Percentiles rank a stretch among this genome's conserved stretches.
phyloP scores from a whole-genome alignment of 2,888 invertebrate species.

The Limenitis camilla region DNA sequence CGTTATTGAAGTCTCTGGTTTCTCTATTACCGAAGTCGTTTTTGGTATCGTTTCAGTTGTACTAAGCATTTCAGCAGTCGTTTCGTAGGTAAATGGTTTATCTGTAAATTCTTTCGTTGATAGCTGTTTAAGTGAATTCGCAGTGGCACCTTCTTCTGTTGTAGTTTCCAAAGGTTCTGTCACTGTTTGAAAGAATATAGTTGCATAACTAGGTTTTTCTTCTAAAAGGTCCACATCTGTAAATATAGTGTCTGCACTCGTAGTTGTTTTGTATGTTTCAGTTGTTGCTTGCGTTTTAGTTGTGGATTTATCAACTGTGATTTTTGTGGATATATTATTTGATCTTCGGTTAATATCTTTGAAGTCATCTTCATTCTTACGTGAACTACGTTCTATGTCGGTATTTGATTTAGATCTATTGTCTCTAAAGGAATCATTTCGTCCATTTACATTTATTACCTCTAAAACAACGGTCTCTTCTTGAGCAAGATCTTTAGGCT shows the following conservation, averaged over 20 bases:
- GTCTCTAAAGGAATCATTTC: constrained; percentile 23
- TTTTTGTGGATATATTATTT: background rate
- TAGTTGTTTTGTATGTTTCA: background rate
- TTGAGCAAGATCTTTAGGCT: constrained; percentile 32
- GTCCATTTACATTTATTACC: constrained; percentile 33
- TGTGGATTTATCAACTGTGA: background rate
- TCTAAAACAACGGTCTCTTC: constrained; percentile 38
- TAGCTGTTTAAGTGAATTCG: background rate
- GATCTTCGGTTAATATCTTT: background rate
- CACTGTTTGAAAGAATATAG: background rate
- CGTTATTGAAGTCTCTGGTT: constrained; percentile 2
- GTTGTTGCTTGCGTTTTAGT: background rate
- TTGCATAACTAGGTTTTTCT: background rate
- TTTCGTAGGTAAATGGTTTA: too few relatives aligned
- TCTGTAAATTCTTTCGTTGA: background rate
- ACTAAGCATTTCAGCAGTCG: background rate
- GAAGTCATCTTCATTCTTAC: background rate
- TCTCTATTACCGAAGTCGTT: background rate
- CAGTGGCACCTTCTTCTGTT: background rate
- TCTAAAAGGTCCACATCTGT: background rate
- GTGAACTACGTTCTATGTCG: background rate
- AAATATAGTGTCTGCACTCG: background rate
- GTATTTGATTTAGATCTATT: background rate
- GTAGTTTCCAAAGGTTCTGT: background rate
- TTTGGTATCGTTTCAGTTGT: background rate